These are phyloP conservation scores for Drosophila ironensis DNA, from an alignment of 1,140 invertebrate genomes.

Conservation along the genomic window DNA sequence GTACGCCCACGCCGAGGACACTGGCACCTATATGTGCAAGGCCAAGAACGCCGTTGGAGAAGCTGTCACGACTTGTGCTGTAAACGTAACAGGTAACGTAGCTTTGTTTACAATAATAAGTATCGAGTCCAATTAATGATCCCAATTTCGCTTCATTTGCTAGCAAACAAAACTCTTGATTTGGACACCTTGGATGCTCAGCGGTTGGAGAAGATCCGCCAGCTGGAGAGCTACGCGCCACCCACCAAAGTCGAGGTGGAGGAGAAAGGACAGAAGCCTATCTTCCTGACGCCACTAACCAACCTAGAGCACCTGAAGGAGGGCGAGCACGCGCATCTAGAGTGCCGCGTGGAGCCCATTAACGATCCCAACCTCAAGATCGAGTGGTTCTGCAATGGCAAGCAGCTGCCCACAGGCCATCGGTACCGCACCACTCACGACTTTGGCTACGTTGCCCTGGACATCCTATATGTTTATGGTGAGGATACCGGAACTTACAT, in stretches of 20 bases:
- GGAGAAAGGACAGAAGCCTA: slow-evolving; percentile 89
- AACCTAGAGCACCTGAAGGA: slow-evolving; percentile 94
- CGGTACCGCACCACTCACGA: slow-evolving; percentile 96
- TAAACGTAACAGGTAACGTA: slow-evolving; percentile 91
- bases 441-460: slow-evolving; percentile 97
- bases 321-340: slow-evolving; percentile 95
- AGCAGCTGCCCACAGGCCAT: slow-evolving; percentile 90
- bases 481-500: slow-evolving; percentile 97
- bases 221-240: slow-evolving; percentile 91
- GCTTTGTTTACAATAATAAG: slow-evolving; percentile 5
- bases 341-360: slow-evolving; percentile 97
- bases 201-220: slow-evolving; percentile 92
- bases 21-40: slow-evolving; percentile 96
- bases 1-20: slow-evolving; percentile 98
- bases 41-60: slow-evolving; percentile 96
- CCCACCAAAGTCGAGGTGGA: slow-evolving; percentile 90
- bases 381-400: slow-evolving; percentile 97
- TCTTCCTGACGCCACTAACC: slow-evolving; percentile 93
- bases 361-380: slow-evolving; percentile 97
- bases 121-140: no score
- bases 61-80: slow-evolving; percentile 94
- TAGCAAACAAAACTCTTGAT: slow-evolving; percentile 91
- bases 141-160: not conserved
- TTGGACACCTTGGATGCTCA: slow-evolving; percentile 95
- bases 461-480: slow-evolving; percentile 95